phyloP scores from a whole-genome alignment of 2,797 vertebrate species.

The Podarcis lilfordi region DNA sequence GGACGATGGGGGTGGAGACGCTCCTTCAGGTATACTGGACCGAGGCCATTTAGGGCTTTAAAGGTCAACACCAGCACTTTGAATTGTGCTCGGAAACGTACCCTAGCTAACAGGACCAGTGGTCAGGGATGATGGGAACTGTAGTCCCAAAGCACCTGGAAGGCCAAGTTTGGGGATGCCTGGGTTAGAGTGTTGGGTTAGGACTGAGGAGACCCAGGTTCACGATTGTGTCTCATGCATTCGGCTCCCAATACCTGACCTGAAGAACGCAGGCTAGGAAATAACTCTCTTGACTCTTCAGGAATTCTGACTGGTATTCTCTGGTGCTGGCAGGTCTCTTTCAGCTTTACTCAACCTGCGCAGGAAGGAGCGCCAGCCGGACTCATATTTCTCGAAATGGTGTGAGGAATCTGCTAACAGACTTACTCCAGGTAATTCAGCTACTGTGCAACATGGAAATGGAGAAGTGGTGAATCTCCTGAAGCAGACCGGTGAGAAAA shows the following conservation, averaged over 20 bases:
- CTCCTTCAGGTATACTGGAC: too few relatives aligned
- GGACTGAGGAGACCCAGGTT: not conserved
- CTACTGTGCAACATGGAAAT: not conserved
- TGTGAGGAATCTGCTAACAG: constrained; percentile 82
- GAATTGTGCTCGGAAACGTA: too few relatives aligned
- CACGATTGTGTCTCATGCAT: not conserved
- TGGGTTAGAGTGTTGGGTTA: not conserved
- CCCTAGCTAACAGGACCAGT: too few relatives aligned
- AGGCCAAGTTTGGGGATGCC: too few relatives aligned
- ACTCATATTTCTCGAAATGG: constrained; percentile 74
- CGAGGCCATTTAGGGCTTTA: too few relatives aligned
- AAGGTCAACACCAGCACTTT: too few relatives aligned
- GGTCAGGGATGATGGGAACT: too few relatives aligned
- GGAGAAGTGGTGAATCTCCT: not conserved
- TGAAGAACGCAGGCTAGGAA: constrained; percentile 5
- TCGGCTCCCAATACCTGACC: not conserved
- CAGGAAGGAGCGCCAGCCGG: constrained; percentile 37
- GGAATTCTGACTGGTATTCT: constrained; percentile 19
- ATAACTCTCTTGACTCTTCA: constrained; percentile 12
- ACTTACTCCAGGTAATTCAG: constrained; percentile 84
- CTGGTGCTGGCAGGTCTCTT: constrained; percentile 80
- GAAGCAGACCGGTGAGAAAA: not conserved
- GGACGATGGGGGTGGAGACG: too few relatives aligned
- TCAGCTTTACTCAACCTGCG: constrained; percentile 72
- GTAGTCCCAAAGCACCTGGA: too few relatives aligned